Evolutionary conservation across 2,888 invertebrate species (phyloP).

Genomic region (Steinernema carpocapsae): DNA sequence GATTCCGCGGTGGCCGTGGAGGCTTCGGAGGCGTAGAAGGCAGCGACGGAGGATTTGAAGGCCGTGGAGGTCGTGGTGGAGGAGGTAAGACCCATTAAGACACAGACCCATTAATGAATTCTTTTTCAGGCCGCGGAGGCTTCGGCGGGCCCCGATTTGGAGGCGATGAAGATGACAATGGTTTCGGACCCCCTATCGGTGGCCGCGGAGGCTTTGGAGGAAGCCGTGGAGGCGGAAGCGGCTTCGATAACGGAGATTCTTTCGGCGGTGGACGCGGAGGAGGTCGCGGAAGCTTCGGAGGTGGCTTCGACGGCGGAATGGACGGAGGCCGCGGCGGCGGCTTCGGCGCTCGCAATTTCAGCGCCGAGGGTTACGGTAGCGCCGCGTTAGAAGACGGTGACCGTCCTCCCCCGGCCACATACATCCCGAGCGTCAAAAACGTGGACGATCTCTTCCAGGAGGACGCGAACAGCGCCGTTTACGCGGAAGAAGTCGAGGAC

Average conservation of each 20-base stretch:
- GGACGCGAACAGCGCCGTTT: constrained; percentile 6
- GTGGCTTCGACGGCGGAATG: not conserved
- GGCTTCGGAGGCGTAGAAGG: not conserved
- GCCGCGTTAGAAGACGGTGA: not conserved
- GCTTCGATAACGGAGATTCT: not conserved
- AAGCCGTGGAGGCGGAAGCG: not conserved
- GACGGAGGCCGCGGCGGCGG: constrained; percentile 28
- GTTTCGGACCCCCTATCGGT: not conserved
- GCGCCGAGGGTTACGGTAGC: not conserved
- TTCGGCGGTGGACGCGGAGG: constrained; percentile 33
- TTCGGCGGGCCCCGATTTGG: not conserved
- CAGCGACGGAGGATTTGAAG: not conserved
- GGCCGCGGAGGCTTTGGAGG: not conserved
- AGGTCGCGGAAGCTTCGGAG: constrained; percentile 1
- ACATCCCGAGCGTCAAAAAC: not conserved
- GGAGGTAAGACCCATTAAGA: not conserved
- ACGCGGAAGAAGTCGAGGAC: not conserved
- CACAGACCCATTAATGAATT: not conserved
- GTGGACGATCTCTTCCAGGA: constrained; percentile 10
- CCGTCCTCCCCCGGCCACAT: not conserved
- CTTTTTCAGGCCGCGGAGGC: not conserved
- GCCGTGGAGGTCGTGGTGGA: constrained; percentile 6
- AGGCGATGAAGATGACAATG: not conserved
- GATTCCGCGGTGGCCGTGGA: not conserved
- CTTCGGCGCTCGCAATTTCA: not conserved